phyloP scores from a whole-genome alignment of 2,113 vertebrate species.

The Sarotherodon lohbergeri region DNA sequence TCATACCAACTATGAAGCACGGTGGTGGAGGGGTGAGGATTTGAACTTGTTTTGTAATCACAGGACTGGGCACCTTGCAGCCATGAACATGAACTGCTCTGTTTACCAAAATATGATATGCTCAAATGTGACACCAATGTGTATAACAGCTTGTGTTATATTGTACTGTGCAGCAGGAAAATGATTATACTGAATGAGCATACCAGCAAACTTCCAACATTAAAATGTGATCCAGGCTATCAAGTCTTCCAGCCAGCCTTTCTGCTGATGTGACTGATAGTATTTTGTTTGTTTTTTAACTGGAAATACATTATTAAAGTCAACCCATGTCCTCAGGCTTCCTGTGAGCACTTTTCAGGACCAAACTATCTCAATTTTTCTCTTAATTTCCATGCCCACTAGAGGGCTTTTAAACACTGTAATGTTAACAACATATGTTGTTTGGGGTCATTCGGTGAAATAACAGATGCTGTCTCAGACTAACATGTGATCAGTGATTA shows the following conservation, averaged over 20 bases:
- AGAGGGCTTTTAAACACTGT: not conserved
- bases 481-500: not conserved
- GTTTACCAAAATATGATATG: not conserved
- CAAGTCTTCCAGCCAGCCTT: not conserved
- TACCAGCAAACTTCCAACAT: not conserved
- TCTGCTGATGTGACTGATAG: not conserved
- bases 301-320: not conserved
- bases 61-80: not conserved
- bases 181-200: not conserved
- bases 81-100: not conserved
- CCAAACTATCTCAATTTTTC: not conserved
- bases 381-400: not conserved
- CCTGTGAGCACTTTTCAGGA: not conserved
- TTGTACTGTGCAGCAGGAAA: not conserved
- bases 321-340: not conserved
- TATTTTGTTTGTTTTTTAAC: not conserved
- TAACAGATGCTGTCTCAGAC: not conserved
- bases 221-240: not conserved
- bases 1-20: not conserved
- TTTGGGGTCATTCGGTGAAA: not conserved
- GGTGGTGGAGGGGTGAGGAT: not conserved
- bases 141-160: not conserved
- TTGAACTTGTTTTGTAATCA: not conserved
- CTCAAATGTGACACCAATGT: not conserved
- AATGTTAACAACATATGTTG: not conserved